Conservation (phyloP, 1,140 invertebrate genomes). For the Trachymyrmex septentrionalis region DNA sequence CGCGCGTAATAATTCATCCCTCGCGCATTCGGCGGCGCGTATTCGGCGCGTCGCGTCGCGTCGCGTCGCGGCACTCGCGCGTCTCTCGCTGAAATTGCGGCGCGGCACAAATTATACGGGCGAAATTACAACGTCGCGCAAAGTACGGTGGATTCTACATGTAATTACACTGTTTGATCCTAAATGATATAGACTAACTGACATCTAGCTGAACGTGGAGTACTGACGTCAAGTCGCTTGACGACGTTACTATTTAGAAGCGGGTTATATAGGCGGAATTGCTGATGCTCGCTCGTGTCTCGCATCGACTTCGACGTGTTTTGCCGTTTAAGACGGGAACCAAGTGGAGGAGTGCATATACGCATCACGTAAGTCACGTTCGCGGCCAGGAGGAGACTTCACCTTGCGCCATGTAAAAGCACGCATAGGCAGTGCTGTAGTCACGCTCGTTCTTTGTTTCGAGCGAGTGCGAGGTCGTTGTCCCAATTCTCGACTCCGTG, state of each 20-base stretch:
- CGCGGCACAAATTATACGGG: constrained; percentile 41
- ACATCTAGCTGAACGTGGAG: constrained; percentile 26
- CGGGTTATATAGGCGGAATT: constrained; percentile 24
- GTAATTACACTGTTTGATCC: constrained; percentile 47
- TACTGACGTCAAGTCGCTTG: constrained; percentile 9
- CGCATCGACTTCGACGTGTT: constrained; percentile 21
- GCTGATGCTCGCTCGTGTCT: neutral
- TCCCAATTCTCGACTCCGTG: constrained; percentile 48
- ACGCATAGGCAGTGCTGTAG: constrained; percentile 25
- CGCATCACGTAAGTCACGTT: constrained; percentile 34
- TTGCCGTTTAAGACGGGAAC: constrained; percentile 28
- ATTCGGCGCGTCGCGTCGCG: neutral
- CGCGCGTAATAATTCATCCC: constrained; percentile 52
- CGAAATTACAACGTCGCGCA: constrained; percentile 45
- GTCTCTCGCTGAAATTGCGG: constrained; percentile 41
- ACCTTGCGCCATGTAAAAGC: constrained; percentile 56
- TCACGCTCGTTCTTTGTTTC: constrained; percentile 63
- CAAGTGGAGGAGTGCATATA: constrained; percentile 43
- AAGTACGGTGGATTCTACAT: constrained; percentile 31
- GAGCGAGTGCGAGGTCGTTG: constrained; percentile 55
- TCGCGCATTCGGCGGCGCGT: neutral
- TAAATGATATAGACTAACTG: constrained; percentile 38
- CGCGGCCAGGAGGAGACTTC: constrained; percentile 1
- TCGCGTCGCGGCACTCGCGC: constrained; percentile 14
- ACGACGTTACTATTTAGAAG: constrained; percentile 23